Evolutionary conservation across 2,888 invertebrate genomes (phyloP).

Genomic region (Drosophila anomalata): DNA sequence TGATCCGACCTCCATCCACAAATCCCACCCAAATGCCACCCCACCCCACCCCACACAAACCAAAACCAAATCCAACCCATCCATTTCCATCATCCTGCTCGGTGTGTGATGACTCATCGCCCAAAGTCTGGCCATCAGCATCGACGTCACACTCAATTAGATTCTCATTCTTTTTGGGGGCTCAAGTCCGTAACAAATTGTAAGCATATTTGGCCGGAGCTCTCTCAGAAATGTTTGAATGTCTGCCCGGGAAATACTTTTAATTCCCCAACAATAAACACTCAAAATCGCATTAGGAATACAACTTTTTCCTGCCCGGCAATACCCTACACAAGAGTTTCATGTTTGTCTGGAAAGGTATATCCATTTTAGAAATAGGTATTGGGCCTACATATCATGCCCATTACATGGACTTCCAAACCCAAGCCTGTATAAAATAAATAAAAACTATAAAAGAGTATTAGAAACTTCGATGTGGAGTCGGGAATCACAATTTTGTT

Average conservation of each 20-base stretch:
- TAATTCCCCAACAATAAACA: slow-evolving; percentile 71
- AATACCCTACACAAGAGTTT: slow-evolving; percentile 25
- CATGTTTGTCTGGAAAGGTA: neutral
- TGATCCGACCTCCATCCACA: slow-evolving; percentile 25
- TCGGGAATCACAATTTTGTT: neutral
- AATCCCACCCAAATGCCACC: neutral
- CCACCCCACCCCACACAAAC: no score
- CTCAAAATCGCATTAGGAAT: slow-evolving; percentile 75
- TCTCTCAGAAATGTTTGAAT: neutral
- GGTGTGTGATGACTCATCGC: slow-evolving; percentile 16
- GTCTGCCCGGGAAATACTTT: slow-evolving; percentile 36
- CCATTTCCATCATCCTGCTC: neutral
- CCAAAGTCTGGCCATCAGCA: slow-evolving; percentile 13
- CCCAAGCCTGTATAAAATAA: no score
- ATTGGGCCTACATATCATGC: no score
- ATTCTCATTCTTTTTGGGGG: slow-evolving; percentile 59
- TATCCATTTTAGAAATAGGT: no score
- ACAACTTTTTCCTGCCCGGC: slow-evolving; percentile 48
- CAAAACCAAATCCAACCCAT: neutral
- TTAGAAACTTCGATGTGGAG: neutral
- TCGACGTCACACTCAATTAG: slow-evolving; percentile 65
- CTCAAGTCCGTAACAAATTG: slow-evolving; percentile 32
- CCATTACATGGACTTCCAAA: no score
- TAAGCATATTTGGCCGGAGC: slow-evolving; percentile 10
- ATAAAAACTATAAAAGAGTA: slow-evolving; percentile 4